phyloP scores from a whole-genome alignment of 2,797 vertebrate genomes.

The Chrosomus eos region DNA sequence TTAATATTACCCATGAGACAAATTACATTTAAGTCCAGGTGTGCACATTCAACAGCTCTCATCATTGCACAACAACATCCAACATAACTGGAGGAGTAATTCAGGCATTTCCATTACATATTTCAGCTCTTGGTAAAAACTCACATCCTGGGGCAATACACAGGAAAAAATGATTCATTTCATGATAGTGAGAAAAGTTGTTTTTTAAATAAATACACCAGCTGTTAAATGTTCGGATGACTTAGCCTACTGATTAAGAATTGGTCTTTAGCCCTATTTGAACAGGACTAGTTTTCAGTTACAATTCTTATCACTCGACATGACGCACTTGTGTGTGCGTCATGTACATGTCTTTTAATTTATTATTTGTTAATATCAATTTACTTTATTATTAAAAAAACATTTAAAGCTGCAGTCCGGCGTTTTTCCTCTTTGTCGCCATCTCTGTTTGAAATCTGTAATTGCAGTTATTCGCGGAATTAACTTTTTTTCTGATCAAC shows the following conservation, averaged over 20 bases:
- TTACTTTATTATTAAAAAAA: too few relatives aligned
- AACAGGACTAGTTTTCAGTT: too few relatives aligned
- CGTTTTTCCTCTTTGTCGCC: too few relatives aligned
- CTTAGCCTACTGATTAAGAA: not conserved
- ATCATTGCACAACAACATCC: conserved; percentile 11
- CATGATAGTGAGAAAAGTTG: not conserved
- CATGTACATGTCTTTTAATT: too few relatives aligned
- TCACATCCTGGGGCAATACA: not conserved
- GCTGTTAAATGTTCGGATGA: not conserved
- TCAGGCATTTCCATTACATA: not conserved
- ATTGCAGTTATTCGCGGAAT: too few relatives aligned
- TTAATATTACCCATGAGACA: conserved; percentile 19
- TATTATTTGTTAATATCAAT: too few relatives aligned
- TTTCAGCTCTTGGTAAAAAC: not conserved
- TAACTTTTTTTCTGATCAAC: too few relatives aligned
- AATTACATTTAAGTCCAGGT: not conserved
- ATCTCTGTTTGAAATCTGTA: too few relatives aligned
- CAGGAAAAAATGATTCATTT: not conserved
- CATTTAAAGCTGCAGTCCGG: too few relatives aligned
- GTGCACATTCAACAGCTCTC: conserved; percentile 21
- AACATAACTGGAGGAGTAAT: not conserved
- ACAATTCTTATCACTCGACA: too few relatives aligned
- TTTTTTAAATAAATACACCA: not conserved
- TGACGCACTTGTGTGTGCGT: too few relatives aligned
- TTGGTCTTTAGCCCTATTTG: not conserved